These are phyloP conservation scores for Rhodophaea formosa DNA, from an alignment of 2,888 invertebrate genomes.

Conservation along the genomic window DNA sequence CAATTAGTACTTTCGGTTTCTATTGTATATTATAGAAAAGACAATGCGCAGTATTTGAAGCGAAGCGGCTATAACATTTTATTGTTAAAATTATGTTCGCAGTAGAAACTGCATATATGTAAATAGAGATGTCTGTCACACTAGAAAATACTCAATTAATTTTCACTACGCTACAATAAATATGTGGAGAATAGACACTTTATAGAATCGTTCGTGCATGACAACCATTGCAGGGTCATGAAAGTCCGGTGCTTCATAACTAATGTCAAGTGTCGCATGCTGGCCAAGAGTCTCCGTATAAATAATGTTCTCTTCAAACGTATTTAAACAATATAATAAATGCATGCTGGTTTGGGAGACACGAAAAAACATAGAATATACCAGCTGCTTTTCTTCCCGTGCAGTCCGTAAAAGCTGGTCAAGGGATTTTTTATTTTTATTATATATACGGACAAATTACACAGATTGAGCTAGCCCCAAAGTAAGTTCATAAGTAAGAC, in stretches of 20 bases:
- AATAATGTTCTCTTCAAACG: background rate
- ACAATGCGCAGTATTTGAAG: slow-evolving; percentile 34
- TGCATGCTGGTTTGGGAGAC: too few species aligned
- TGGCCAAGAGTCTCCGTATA: background rate
- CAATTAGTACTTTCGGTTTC: slow-evolving; percentile 67
- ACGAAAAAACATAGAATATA: too few species aligned
- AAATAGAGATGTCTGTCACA: background rate
- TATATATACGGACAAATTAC: too few species aligned
- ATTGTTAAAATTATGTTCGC: background rate
- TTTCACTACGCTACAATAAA: slow-evolving; percentile 17
- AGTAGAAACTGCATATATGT: background rate
- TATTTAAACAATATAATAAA: too few species aligned
- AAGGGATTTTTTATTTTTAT: too few species aligned
- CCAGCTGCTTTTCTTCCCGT: too few species aligned
- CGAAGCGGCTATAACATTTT: background rate
- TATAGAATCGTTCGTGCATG: slow-evolving; percentile 2
- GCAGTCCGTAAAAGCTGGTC: too few species aligned
- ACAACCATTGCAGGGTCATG: background rate
- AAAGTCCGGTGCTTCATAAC: background rate
- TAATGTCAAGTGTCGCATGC: background rate
- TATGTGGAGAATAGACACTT: slow-evolving; percentile 9
- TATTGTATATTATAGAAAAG: slow-evolving; percentile 36
- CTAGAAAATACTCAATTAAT: background rate
- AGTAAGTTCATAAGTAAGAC: too few species aligned
- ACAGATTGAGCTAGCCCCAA: too few species aligned